phyloP scores from a whole-genome alignment of 2,888 invertebrate species.

The Heliothis peltigera region DNA sequence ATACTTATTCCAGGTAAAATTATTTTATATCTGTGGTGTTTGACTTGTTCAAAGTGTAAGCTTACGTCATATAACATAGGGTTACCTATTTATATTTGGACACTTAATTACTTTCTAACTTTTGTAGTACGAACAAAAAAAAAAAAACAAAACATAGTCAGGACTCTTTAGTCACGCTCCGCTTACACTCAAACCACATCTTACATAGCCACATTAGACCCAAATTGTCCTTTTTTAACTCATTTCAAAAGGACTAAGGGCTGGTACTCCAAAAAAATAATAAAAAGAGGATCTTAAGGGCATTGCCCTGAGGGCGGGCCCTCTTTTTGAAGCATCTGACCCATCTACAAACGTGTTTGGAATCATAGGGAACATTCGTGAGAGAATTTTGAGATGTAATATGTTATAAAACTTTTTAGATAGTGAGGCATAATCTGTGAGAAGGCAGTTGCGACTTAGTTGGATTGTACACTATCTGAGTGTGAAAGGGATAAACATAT shows the following conservation, averaged over 20 bases:
- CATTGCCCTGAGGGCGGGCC: slow-evolving; percentile 67
- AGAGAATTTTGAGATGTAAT: slow-evolving; percentile 63
- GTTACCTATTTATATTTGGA: not conserved
- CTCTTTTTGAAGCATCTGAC: slow-evolving; percentile 65
- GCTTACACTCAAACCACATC: slow-evolving; percentile 18
- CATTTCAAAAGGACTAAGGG: slow-evolving; percentile 58
- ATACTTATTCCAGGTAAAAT: too few species aligned
- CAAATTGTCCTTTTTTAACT: slow-evolving; percentile 55
- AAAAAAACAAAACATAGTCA: slow-evolving; percentile 5
- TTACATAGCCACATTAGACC: slow-evolving; percentile 51
- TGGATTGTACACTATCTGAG: slow-evolving; percentile 10
- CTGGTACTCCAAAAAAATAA: slow-evolving; percentile 64
- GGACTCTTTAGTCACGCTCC: slow-evolving; percentile 29
- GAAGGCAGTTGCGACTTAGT: not conserved
- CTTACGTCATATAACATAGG: not conserved
- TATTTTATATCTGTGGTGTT: not conserved
- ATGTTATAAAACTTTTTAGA: slow-evolving; percentile 40
- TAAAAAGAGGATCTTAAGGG: slow-evolving; percentile 64
- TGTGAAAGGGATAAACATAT: not conserved
- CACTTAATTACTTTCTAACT: not conserved
- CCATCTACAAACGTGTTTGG: slow-evolving; percentile 68
- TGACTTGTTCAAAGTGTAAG: not conserved
- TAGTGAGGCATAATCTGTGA: slow-evolving; percentile 16
- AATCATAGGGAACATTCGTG: slow-evolving; percentile 63
- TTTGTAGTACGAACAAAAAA: not conserved